Conservation (phyloP, 2,113 vertebrate genomes). For the Cacatua alba region DNA sequence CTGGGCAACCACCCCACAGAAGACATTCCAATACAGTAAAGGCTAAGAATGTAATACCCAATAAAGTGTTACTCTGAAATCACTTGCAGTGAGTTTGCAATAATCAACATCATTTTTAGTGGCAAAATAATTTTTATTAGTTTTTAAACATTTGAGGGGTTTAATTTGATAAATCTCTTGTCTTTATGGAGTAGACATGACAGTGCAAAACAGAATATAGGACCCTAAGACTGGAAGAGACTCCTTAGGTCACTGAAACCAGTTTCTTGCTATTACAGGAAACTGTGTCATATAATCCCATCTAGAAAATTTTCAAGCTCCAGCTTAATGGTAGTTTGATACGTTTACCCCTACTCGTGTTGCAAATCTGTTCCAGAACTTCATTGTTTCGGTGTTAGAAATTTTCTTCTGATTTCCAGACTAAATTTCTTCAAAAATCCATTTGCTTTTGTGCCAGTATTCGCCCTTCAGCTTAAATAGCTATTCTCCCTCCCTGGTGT, state of each 20-base stretch:
- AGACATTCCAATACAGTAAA: neutral
- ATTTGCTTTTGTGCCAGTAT: slow-evolving; percentile 33
- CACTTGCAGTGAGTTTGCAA: neutral
- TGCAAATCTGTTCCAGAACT: slow-evolving; percentile 39
- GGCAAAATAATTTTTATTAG: neutral
- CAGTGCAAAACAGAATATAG: neutral
- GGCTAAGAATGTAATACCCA: neutral
- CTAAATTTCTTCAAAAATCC: slow-evolving; percentile 29
- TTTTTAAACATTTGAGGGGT: neutral
- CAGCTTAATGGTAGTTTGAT: slow-evolving; percentile 42
- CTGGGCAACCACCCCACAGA: neutral
- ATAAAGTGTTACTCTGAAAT: neutral
- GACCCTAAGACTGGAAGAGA: slow-evolving; percentile 3
- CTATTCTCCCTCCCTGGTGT: slow-evolving; percentile 29
- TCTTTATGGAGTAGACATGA: neutral
- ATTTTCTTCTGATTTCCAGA: slow-evolving; percentile 5
- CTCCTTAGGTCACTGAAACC: neutral
- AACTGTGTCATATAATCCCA: slow-evolving; percentile 54
- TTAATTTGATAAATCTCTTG: neutral
- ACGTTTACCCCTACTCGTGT: slow-evolving; percentile 24
- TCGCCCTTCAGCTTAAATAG: slow-evolving; percentile 41
- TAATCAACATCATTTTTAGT: neutral
- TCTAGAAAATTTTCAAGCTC: slow-evolving; percentile 34
- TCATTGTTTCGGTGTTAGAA: slow-evolving; percentile 28
- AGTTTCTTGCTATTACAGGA: slow-evolving; percentile 60